Conservation (phyloP, 2,797 vertebrate species). For the Platalea minor region DNA sequence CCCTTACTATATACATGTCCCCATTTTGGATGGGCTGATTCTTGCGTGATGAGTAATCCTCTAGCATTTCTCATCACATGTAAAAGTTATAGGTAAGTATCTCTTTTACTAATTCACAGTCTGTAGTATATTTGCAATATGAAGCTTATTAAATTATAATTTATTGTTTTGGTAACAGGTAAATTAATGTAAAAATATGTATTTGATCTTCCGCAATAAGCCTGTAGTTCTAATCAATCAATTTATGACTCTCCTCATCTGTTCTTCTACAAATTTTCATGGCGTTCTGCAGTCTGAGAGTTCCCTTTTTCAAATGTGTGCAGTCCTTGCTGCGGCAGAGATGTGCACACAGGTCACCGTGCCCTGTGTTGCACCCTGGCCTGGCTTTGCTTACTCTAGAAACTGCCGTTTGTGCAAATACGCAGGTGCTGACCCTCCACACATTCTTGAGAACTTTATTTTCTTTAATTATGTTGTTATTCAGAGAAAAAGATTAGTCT, state of each 20-base stretch:
- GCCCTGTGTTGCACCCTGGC: background rate
- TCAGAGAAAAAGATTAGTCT: background rate
- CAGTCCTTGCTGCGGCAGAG: background rate
- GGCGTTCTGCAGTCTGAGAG: background rate
- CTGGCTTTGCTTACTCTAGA: background rate
- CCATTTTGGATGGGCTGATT: background rate
- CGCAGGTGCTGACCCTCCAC: background rate
- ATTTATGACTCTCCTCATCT: background rate
- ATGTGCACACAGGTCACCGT: background rate
- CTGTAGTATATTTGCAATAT: background rate
- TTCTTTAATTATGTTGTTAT: background rate
- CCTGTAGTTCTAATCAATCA: background rate
- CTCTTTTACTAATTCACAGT: background rate
- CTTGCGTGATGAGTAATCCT: background rate
- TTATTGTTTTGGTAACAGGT: background rate
- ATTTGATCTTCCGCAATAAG: background rate
- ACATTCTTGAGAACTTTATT: background rate
- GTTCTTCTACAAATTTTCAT: background rate
- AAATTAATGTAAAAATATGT: background rate
- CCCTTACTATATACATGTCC: background rate
- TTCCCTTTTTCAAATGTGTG: background rate
- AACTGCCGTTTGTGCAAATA: background rate
- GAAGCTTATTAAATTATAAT: background rate
- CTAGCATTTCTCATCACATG: background rate
- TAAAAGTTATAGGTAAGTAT: background rate